Conservation (phyloP, 2,113 vertebrate genomes). For the Corythoichthys intestinalis region DNA sequence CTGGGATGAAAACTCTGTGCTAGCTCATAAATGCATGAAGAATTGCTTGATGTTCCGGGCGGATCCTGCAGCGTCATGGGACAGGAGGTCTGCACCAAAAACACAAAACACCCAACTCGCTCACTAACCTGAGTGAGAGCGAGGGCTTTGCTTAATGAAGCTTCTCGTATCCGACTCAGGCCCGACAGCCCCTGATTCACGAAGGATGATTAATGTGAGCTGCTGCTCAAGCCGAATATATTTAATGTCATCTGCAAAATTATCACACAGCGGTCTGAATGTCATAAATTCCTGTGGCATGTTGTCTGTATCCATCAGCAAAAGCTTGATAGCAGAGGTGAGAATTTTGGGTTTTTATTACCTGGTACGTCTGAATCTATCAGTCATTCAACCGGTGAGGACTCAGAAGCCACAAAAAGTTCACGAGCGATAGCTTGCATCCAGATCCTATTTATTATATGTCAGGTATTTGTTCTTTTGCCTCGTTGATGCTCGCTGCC, state of each 20-base stretch:
- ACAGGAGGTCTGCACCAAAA: conserved; percentile 12
- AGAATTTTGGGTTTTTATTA: conserved; percentile 50
- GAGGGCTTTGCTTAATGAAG: conserved; percentile 44
- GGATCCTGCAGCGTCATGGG: background rate
- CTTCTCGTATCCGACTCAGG: conserved; percentile 43
- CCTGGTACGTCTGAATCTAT: conserved; percentile 33
- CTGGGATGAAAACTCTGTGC: conserved; percentile 12
- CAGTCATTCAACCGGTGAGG: conserved; percentile 28
- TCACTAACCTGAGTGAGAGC: conserved; percentile 15
- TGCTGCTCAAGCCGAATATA: conserved; percentile 40
- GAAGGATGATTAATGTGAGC: conserved; percentile 64
- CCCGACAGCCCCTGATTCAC: conserved; percentile 52
- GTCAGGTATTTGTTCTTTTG: conserved; percentile 37
- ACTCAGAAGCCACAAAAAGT: conserved; percentile 25
- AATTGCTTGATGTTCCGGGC: background rate
- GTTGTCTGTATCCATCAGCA: conserved; percentile 67
- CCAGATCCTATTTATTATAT: conserved; percentile 42
- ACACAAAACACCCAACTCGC: conserved; percentile 9
- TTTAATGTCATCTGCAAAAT: conserved; percentile 66
- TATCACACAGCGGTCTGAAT: conserved; percentile 40
- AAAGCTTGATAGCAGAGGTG: conserved; percentile 60
- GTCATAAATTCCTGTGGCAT: conserved; percentile 57
- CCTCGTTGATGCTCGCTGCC: conserved; percentile 29
- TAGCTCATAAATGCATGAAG: conserved; percentile 2
- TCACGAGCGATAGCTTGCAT: conserved; percentile 32